Percentiles rank a stretch among this genome's conserved stretches.
These are phyloP conservation scores for Zaprionus vittiger DNA, from an alignment of 1,140 invertebrate genomes.

Conservation along the genomic window DNA sequence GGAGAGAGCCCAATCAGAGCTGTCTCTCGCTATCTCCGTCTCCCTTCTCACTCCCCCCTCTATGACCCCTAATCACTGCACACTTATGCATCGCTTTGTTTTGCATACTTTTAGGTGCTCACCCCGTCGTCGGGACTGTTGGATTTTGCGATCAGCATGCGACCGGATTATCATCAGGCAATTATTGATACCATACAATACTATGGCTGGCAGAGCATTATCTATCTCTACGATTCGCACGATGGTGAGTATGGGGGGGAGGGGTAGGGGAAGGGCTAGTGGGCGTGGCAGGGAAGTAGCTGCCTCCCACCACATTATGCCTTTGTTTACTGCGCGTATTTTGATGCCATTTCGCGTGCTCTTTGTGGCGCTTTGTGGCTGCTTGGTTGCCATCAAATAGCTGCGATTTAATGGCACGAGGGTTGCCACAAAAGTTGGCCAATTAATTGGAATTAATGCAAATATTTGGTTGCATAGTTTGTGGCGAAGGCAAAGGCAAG, in stretches of 20 bases:
- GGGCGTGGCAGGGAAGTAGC: no score
- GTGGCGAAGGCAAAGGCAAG: not conserved
- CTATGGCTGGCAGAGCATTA: slow-evolving; percentile 96
- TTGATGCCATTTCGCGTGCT: slow-evolving; percentile 70
- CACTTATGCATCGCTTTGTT: slow-evolving; percentile 52
- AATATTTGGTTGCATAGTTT: slow-evolving; percentile 27
- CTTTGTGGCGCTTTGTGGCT: slow-evolving; percentile 1
- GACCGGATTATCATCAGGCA: slow-evolving; percentile 96
- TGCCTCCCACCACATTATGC: slow-evolving; percentile 40
- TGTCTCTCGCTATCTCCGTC: not conserved
- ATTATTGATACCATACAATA: slow-evolving; percentile 96
- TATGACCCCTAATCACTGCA: slow-evolving; percentile 3
- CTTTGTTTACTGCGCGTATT: slow-evolving; percentile 63
- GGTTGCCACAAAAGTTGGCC: slow-evolving; percentile 30
- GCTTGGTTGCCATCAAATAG: not conserved
- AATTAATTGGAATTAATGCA: slow-evolving; percentile 41
- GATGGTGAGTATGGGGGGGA: not conserved
- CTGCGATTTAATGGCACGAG: slow-evolving; percentile 11
- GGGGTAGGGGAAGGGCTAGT: not conserved
- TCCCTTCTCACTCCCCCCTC: not conserved
- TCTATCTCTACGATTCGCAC: slow-evolving; percentile 97
- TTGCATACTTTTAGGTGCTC: slow-evolving; percentile 87
- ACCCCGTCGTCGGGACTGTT: slow-evolving; percentile 92
- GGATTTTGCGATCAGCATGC: slow-evolving; percentile 96
- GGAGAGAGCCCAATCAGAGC: not conserved